A percentile compares a stretch with the other conserved stretches of the same genome.
Conservation (phyloP, 2,797 vertebrate species). For the Spinibarbus caldwelli region DNA sequence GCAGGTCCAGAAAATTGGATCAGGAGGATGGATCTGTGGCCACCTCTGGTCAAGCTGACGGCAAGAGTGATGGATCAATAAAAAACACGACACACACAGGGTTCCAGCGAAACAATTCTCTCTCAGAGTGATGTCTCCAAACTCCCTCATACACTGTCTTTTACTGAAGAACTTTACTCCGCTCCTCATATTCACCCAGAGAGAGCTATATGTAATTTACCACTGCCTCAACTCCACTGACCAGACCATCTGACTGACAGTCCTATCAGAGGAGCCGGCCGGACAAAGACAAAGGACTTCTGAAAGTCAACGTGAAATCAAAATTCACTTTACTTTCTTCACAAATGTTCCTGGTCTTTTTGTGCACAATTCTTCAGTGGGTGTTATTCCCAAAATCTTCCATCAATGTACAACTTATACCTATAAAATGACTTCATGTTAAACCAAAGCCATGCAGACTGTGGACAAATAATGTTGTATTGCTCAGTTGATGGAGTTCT, state of each 20-base stretch:
- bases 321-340: background rate
- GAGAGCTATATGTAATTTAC: background rate
- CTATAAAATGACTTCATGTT: background rate
- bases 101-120: constrained; percentile 79
- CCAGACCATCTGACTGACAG: background rate
- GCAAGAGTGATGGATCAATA: constrained; percentile 81
- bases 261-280: background rate
- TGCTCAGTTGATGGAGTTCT: too few species aligned
- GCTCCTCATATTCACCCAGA: constrained; percentile 8
- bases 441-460: too few species aligned
- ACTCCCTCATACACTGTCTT: constrained; percentile 15
- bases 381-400: background rate
- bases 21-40: constrained; percentile 82
- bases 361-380: background rate
- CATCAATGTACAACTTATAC: background rate
- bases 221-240: background rate
- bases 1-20: constrained; percentile 91
- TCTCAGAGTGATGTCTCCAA: constrained; percentile 59
- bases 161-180: constrained; percentile 29
- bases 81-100: constrained; percentile 74
- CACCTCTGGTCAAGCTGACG: constrained; percentile 73
- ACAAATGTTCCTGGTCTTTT: background rate
- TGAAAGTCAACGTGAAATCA: background rate
- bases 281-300: background rate
- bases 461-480: background rate